These are phyloP conservation scores for Octopus sinensis DNA, from an alignment of 1,140 invertebrate species.

Conservation along the genomic window DNA sequence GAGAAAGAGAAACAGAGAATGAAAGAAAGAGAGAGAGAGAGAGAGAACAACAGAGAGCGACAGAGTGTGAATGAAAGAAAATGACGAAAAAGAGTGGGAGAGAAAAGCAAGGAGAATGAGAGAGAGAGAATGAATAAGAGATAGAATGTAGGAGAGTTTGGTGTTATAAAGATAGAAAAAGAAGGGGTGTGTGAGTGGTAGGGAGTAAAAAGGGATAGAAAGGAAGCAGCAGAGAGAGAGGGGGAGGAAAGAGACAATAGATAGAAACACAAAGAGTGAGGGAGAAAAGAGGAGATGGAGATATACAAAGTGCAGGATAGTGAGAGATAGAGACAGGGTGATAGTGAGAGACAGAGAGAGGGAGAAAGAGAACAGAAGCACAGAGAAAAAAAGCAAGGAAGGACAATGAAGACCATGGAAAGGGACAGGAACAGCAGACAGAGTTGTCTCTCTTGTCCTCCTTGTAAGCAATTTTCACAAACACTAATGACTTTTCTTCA, in stretches of 20 bases:
- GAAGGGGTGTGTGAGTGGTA: neutral
- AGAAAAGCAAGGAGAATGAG: neutral
- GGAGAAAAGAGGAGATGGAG: neutral
- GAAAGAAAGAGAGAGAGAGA: constrained; percentile 14
- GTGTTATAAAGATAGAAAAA: neutral
- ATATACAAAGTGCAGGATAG: too few species aligned
- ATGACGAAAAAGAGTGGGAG: neutral
- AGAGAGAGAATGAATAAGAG: constrained; percentile 1
- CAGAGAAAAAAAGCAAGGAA: neutral
- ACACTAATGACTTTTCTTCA: too few species aligned
- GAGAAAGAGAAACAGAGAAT: constrained; percentile 15
- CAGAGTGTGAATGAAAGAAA: neutral
- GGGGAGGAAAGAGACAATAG: neutral
- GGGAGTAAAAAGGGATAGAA: neutral
- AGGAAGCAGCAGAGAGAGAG: neutral
- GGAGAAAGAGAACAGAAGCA: constrained; percentile 1
- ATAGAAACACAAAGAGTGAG: neutral
- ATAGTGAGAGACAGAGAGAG: constrained; percentile 14
- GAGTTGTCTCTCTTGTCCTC: too few species aligned
- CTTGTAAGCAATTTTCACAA: too few species aligned
- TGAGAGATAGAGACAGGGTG: constrained; percentile 8
- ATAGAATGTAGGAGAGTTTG: neutral
- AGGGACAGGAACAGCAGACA: too few species aligned
- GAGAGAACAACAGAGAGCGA: constrained; percentile 6
- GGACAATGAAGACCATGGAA: too few species aligned